Base-by-base conservation (phyloP, 2,113 vertebrate genomes). In the Symphodus melops region DNA sequence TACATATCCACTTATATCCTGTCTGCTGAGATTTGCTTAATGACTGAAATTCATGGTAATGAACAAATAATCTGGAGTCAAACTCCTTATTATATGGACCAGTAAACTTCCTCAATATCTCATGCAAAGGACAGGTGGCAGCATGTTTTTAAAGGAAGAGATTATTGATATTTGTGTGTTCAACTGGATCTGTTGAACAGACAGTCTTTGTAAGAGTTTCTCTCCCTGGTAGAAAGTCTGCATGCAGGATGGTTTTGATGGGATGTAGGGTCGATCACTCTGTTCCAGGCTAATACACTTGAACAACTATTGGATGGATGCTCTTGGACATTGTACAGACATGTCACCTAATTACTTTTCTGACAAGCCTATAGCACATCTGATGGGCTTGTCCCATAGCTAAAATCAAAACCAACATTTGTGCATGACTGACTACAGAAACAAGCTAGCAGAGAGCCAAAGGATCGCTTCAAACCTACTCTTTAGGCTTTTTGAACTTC, bases 121-220 rank as follows among this genome's bases (percentile, higher is more conserved):
- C 19, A 48, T 28, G 57, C 59, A 72, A 49, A 48, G 8, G 54
- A 72, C 1, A 0, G 41, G n/a, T 62, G 51, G 39, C 39, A 41
- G 2, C 39, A 41, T 10, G 39, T 41, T 10, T 41, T 41, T 33
- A 33, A 33, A 33, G 28, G 28, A 10, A 5, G 9, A 41, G 25
- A 25, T 25, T 25, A 39, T n/a, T n/a, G 10, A n/a, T 61, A 19
- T 74, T 82, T 19, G 3, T 13, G 19, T 60, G 23, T 68, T 70
- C 51, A 69, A 33, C 25, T 61, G 28, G 51, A 81, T 16, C 17
- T 23, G 11, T 10, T 61, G 10, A 33, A 51, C 17, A 25, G 8
- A 5, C 39, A 58, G 19, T 2, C 13, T 25, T 9, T 19, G 3
- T 16, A 8, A 20, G 8, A n/a, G 19, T 51, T 13, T 42, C 28